Base-by-base conservation (phyloP, 2,888 invertebrate genomes). In the Agonopterix heracliana region DNA sequence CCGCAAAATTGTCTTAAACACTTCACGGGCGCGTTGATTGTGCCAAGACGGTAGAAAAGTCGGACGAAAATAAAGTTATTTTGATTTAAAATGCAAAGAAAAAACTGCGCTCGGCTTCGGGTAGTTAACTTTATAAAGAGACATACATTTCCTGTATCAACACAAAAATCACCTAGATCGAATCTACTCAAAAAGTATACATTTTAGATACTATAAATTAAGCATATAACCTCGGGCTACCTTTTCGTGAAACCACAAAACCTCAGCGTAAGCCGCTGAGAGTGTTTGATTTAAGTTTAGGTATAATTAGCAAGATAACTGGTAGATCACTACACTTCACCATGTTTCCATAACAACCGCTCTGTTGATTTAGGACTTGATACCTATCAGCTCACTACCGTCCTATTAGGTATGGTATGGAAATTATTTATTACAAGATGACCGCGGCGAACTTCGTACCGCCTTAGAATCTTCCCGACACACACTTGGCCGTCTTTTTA, bases 11-110 rank as follows among this genome's bases (percentile, higher is more conserved):
- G 71, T 78, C 78, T 80, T 79, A 79, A 84, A 82, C 80, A 78
- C 78, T 82, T 81, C 74, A 72, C 66, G 67, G 58, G 67, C 63
- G 69, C 76, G 77, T 78, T 81, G 78, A 84, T 83, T 84, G 82
- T 80, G 78, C 75, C 71, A 78, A 80, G 79, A 77, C 69, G 75
- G 79, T 68, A 61, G 71, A 73, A 77, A 80, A 82, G 74, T 79
- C 73, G 53, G 76, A 70, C 70, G 69, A 79, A 82, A 83, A 81
- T 78, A 75, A 83, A 84, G 78, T 80, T 83, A 81, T 86, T 84
- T 82, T 75, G 74, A 82, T 81, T 83, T 81, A 81, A 83, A 85
- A 84, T 82, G 78, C 76, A 81, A 77, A 78, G 75, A 75, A 80
- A 81, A 80, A 78, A 72, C 66, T 68, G 58, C 60, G 65, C 59